Percentiles rank a stretch among this genome's conserved stretches.
phyloP scores from a whole-genome alignment of 2,888 invertebrate genomes.

The Hypolimnas misippus region DNA sequence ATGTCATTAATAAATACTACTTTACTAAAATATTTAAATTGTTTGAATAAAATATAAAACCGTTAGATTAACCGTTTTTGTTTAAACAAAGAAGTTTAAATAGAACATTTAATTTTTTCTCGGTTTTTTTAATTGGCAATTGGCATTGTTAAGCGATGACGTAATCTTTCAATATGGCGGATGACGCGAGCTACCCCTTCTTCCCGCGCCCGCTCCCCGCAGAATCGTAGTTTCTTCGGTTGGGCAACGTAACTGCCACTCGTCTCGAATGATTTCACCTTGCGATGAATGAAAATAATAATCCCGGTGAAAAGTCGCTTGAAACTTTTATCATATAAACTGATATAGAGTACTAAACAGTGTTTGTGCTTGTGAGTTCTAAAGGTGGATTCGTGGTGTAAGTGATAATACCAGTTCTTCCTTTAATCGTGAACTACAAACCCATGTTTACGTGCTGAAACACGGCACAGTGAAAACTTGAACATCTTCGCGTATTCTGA shows the following conservation, averaged over 20 bases:
- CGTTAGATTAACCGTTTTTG: neutral
- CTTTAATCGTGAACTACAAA: slow-evolving; percentile 71
- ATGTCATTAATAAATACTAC: no score
- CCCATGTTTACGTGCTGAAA: slow-evolving; percentile 77
- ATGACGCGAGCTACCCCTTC: slow-evolving; percentile 76
- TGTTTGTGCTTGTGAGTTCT: slow-evolving; percentile 54
- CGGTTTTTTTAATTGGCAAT: slow-evolving; percentile 17
- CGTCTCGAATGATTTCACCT: slow-evolving; percentile 73
- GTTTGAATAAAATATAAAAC: no score
- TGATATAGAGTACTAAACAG: slow-evolving; percentile 49
- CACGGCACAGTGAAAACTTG: slow-evolving; percentile 58
- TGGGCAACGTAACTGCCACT: slow-evolving; percentile 59
- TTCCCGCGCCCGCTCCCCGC: slow-evolving; percentile 55
- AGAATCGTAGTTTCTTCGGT: slow-evolving; percentile 60
- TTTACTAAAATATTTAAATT: no score
- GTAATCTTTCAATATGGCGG: slow-evolving; percentile 81
- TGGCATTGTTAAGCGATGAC: slow-evolving; percentile 58
- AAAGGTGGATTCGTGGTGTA: slow-evolving; percentile 48
- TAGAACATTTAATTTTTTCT: slow-evolving; percentile 1
- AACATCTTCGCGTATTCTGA: slow-evolving; percentile 62
- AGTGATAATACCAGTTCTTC: slow-evolving; percentile 71
- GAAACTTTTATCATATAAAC: slow-evolving; percentile 47
- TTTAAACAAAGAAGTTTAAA: neutral
- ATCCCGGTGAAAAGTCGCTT: slow-evolving; percentile 60
- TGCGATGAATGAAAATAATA: slow-evolving; percentile 76